Evolutionary conservation across 1,140 invertebrate species (phyloP).

Genomic region (Meloidogyne exigua): DNA sequence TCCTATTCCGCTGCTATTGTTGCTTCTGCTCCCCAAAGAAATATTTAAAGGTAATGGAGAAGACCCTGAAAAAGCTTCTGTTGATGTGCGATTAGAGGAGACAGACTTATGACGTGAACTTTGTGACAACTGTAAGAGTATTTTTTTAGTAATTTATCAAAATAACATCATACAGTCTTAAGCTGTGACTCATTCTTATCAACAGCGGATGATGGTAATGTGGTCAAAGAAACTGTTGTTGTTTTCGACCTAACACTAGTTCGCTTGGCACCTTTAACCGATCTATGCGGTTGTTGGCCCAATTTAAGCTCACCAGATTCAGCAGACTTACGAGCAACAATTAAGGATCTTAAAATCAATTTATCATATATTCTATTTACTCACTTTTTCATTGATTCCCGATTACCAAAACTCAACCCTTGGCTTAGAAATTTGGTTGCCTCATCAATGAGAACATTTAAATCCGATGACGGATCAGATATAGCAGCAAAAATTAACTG

Average conservation of each 20-base stretch:
- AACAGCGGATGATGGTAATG: neutral
- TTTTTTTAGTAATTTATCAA: too few relatives aligned
- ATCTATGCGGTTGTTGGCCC: slow-evolving; percentile 16
- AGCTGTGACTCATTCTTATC: slow-evolving; percentile 15
- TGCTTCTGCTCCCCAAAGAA: neutral
- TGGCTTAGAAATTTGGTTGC: slow-evolving; percentile 39
- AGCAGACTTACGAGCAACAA: slow-evolving; percentile 46
- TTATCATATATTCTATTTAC: neutral
- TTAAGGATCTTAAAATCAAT: slow-evolving; percentile 34
- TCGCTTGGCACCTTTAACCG: slow-evolving; percentile 25
- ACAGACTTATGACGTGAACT: neutral
- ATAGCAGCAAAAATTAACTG: slow-evolving; percentile 55
- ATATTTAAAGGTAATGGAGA: neutral
- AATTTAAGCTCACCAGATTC: slow-evolving; percentile 55
- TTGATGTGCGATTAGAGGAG: neutral
- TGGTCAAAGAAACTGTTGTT: neutral
- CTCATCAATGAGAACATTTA: slow-evolving; percentile 52
- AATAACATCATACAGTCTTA: neutral
- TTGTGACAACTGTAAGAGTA: neutral
- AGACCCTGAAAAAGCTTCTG: neutral
- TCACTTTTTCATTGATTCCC: slow-evolving; percentile 50
- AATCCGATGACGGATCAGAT: slow-evolving; percentile 31
- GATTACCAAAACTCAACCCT: slow-evolving; percentile 41
- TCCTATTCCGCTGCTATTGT: neutral
- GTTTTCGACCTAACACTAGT: slow-evolving; percentile 15